phyloP scores from a whole-genome alignment of 2,888 invertebrate species.

The Petrolisthes cinctipes region DNA sequence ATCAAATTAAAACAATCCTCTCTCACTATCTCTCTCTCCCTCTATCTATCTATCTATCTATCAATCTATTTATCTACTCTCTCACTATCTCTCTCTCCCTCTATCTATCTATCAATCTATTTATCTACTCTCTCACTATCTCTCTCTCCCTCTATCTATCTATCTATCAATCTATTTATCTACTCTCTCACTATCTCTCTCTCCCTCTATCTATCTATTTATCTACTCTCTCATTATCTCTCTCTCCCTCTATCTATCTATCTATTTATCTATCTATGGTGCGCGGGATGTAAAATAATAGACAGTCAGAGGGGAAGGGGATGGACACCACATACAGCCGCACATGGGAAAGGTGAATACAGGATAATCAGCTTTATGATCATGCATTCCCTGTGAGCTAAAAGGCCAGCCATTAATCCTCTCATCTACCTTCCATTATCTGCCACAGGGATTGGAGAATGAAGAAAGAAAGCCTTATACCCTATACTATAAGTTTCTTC shows the following conservation, averaged over 20 bases:
- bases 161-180: neutral
- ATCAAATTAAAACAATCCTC: neutral
- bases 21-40: conserved; percentile 8
- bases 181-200: conserved; percentile 4
- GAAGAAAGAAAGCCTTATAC: too few species aligned
- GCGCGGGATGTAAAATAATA: conserved; percentile 4
- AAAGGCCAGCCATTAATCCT: too few species aligned
- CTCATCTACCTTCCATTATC: too few species aligned
- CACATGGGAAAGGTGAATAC: too few species aligned
- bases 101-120: neutral
- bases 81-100: conserved; percentile 18
- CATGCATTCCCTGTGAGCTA: too few species aligned
- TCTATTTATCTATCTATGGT: neutral
- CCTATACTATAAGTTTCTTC: too few species aligned
- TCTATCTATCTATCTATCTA: neutral
- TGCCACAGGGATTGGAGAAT: too few species aligned
- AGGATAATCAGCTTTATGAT: too few species aligned
- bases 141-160: neutral
- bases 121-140: neutral
- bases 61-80: too few species aligned
- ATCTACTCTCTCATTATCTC: conserved; percentile 13
- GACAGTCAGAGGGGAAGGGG: too few species aligned
- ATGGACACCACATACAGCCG: too few species aligned
- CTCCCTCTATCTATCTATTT: neutral
- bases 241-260: neutral